phyloP scores from a whole-genome alignment of 2,888 invertebrate genomes.

The Pristionchus exspectatus region DNA sequence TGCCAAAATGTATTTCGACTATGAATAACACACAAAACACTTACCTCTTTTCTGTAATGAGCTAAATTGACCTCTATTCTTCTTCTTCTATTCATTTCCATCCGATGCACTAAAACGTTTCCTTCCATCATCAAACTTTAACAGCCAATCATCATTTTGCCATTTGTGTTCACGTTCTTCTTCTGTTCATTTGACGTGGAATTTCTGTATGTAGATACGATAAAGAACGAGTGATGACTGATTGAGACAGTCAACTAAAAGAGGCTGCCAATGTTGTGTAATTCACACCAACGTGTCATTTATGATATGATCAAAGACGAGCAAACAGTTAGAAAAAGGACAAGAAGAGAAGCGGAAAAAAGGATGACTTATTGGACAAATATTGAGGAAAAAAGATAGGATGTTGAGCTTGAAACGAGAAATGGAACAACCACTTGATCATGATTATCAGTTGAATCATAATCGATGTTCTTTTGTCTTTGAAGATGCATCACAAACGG shows the following conservation, averaged over 20 bases:
- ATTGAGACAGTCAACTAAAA: not conserved
- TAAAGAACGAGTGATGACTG: not conserved
- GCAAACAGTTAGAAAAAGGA: slow-evolving; percentile 29
- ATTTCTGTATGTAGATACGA: not conserved
- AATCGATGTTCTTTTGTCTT: not conserved
- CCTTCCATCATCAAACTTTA: not conserved
- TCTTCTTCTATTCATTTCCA: not conserved
- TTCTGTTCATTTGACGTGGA: not conserved
- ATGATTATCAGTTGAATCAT: not conserved
- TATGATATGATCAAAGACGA: slow-evolving; percentile 3
- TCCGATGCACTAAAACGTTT: not conserved
- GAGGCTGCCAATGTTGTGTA: not conserved
- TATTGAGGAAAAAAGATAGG: not conserved
- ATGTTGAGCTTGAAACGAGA: not conserved
- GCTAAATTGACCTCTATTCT: slow-evolving; percentile 2
- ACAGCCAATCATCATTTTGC: not conserved
- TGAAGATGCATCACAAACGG: too few relatives aligned
- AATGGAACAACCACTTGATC: not conserved
- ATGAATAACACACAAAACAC: slow-evolving; percentile 33
- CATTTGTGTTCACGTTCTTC: not conserved
- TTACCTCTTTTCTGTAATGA: not conserved
- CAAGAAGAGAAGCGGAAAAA: not conserved
- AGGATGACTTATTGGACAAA: slow-evolving; percentile 43
- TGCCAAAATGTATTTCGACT: not conserved
- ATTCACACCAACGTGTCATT: not conserved